Base-by-base conservation (phyloP, 1,140 invertebrate genomes). In the Carposina sasakii region DNA sequence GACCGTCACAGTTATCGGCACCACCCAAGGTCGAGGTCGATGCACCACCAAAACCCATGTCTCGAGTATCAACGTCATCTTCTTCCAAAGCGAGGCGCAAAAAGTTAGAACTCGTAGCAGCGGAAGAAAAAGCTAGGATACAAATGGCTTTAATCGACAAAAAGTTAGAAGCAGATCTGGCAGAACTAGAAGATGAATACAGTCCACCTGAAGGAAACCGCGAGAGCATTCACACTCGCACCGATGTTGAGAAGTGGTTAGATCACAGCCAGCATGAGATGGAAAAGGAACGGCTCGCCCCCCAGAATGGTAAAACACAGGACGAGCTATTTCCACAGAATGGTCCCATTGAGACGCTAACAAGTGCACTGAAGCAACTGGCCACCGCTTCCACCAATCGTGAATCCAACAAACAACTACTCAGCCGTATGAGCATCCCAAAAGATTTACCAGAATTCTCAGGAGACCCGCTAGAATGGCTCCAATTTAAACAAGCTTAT, bases 401-500 rank as follows among this genome's bases (percentile, higher is more conserved):
- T 15, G 5, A 6, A 15, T 13, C 24, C 3, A 37, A 48, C 33
- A 26, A 13, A 4, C 26, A 37, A 9, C 15, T 54, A 10, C 40
- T 63, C 4, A 57, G 44, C 8, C 34, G 57, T 3, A 19, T 62
- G 5, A 34, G 55, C 9, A 60, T 47, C 23, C 54, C 61, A 6
- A 60, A 48, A 24, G 61, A 65, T 10, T 6, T 65, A 30, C 57
- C 61, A 6, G 19, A 9, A 1, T 60, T 57, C 13, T 30, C 10
- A 12, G 57, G 57, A 23, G 61, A 64, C 34, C 52, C 36, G 1
- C 23, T 57, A 17, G 60, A 63, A n/a, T 60, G 60, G 60, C 44
- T 60, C 8, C 48, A 52, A 9, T 63, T 63, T 31, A 57, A 63
- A 31, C 50, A 54, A 24, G 52, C 46, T 0, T 60, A 55, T 24